These are phyloP conservation scores for Patagioenas fasciata DNA, from an alignment of 2,113 vertebrate species.

Conservation along the genomic window DNA sequence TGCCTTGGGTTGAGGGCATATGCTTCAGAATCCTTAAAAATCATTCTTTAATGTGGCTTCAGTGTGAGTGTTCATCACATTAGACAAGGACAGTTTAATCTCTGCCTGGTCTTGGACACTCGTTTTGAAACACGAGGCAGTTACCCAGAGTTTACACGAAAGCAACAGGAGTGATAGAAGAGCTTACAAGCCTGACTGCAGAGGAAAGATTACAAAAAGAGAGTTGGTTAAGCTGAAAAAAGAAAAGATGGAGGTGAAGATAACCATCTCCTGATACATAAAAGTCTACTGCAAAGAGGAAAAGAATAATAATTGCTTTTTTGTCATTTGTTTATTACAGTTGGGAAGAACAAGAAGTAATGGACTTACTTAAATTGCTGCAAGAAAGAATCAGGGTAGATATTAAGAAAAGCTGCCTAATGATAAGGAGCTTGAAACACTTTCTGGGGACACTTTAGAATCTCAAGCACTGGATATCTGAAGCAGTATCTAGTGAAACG, in stretches of 20 bases:
- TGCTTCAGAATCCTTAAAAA: neutral
- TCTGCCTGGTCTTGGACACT: neutral
- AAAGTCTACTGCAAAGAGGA: neutral
- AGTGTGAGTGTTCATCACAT: neutral
- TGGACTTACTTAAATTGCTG: neutral
- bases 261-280: neutral
- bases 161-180: neutral
- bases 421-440: conserved; percentile 33
- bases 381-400: neutral
- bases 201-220: neutral
- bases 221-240: neutral
- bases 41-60: neutral
- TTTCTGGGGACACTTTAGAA: conserved; percentile 7
- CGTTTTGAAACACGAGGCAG: neutral
- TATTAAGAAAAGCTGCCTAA: conserved; percentile 26
- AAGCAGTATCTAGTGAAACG: conserved; percentile 14
- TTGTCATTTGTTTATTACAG: conserved; percentile 9
- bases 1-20: neutral
- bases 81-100: neutral
- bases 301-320: neutral
- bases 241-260: neutral
- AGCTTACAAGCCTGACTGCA: neutral
- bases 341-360: neutral
- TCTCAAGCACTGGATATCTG: conserved; percentile 16
- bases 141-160: neutral